phyloP scores from a whole-genome alignment of 2,888 invertebrate genomes.

The Lasioglossum zephyrum region DNA sequence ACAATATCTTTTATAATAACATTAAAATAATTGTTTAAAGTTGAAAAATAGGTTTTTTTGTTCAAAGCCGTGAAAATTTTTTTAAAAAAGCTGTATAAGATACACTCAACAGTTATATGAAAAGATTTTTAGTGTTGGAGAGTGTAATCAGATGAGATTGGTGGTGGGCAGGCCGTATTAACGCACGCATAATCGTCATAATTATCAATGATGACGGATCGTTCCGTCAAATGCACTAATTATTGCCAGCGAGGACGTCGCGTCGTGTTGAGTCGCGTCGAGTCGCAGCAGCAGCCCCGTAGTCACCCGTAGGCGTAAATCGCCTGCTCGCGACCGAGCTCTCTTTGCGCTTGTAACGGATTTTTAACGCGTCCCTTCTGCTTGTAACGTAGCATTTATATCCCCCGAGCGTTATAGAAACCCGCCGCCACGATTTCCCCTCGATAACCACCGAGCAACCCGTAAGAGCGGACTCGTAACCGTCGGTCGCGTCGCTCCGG shows the following conservation, averaged over 20 bases:
- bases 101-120: too few species aligned
- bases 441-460: conserved; percentile 24
- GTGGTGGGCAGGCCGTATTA: conserved; percentile 68
- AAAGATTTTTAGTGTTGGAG: too few species aligned
- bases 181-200: conserved; percentile 77
- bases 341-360: conserved; percentile 63
- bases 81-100: too few species aligned
- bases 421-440: conserved; percentile 33
- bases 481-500: neutral
- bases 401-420: conserved; percentile 34
- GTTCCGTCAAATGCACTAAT: conserved; percentile 74
- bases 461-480: neutral
- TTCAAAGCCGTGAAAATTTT: too few species aligned
- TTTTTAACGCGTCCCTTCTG: conserved; percentile 62
- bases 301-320: conserved; percentile 65
- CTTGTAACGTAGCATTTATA: conserved; percentile 58
- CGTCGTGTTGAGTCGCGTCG: neutral
- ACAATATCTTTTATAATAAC: too few species aligned
- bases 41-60: too few species aligned
- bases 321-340: conserved; percentile 49
- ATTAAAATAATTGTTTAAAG: too few species aligned
- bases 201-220: conserved; percentile 78
- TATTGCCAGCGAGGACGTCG: conserved; percentile 66
- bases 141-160: conserved; percentile 58
- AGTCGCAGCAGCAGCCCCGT: conserved; percentile 7